Evolutionary conservation across 2,888 invertebrate genomes (phyloP).

Genomic region (Myopa testacea): DNA sequence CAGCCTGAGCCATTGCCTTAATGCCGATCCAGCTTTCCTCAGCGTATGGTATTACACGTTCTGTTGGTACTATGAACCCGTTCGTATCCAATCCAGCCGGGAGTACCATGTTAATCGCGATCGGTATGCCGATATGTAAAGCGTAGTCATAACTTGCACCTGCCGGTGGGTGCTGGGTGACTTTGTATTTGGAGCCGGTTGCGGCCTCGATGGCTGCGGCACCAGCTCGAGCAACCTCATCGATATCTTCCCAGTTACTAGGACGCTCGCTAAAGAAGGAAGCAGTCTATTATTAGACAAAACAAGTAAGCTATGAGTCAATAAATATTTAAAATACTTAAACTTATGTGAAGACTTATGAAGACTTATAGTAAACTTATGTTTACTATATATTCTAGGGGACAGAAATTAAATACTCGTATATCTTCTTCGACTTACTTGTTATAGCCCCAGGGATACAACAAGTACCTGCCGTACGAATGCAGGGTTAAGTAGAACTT

Average conservation of each 20-base stretch:
- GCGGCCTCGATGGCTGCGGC: constrained; percentile 63
- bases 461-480: constrained; percentile 77
- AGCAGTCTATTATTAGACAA: neutral
- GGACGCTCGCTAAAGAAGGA: constrained; percentile 63
- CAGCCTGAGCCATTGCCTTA: constrained; percentile 61
- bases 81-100: constrained; percentile 69
- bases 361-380: too few relatives aligned
- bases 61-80: constrained; percentile 73
- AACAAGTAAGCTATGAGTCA: neutral
- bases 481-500: constrained; percentile 80
- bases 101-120: constrained; percentile 76
- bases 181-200: constrained; percentile 63
- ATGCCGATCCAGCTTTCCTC: constrained; percentile 72
- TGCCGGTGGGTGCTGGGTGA: constrained; percentile 69
- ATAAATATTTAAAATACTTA: too few relatives aligned
- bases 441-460: constrained; percentile 78
- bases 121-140: too few relatives aligned
- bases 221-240: constrained; percentile 63
- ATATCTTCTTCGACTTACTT: constrained; percentile 68
- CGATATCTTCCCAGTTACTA: constrained; percentile 66
- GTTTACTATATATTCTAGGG: too few relatives aligned
- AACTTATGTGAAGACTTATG: too few relatives aligned
- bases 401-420: too few relatives aligned
- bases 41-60: constrained; percentile 71
- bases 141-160: constrained; percentile 78